Percentiles rank a stretch among this genome's conserved stretches.
Evolutionary conservation across 2,888 invertebrate genomes (phyloP).

Genomic region (Aporophyla lueneburgensis): DNA sequence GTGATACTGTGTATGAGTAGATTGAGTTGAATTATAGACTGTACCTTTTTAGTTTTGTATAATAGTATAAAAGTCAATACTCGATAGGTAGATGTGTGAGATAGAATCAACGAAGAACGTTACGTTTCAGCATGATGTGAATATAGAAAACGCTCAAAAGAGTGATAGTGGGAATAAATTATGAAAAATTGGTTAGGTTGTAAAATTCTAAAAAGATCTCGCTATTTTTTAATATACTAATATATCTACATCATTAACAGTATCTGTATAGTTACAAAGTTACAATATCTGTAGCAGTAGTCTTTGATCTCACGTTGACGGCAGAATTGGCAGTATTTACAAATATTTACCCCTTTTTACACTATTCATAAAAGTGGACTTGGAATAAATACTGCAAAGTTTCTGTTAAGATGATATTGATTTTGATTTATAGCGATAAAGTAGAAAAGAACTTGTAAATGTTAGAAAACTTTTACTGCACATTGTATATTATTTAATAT

Average conservation of each 20-base stretch:
- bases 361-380: slow-evolving; percentile 6
- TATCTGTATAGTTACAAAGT: not conserved
- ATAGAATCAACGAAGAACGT: slow-evolving; percentile 8
- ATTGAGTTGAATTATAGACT: slow-evolving; percentile 20
- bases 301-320: slow-evolving; percentile 28
- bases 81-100: slow-evolving; percentile 26
- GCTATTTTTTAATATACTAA: slow-evolving; percentile 11
- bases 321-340: slow-evolving; percentile 10
- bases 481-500: not conserved
- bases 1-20: slow-evolving; percentile 5
- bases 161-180: slow-evolving; percentile 25
- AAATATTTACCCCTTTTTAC: slow-evolving; percentile 1
- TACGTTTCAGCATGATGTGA: not conserved
- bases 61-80: slow-evolving; percentile 34
- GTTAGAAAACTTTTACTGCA: not conserved
- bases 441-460: not conserved
- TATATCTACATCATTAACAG: slow-evolving; percentile 12
- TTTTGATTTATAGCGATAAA: not conserved
- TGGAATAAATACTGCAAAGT: slow-evolving; percentile 19
- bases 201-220: slow-evolving; percentile 35
- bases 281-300: slow-evolving; percentile 35
- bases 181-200: slow-evolving; percentile 32
- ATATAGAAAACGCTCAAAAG: slow-evolving; percentile 35
- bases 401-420: not conserved
- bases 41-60: slow-evolving; percentile 53